Conservation (phyloP, 2,888 invertebrate species). For the Lochmaea capreae region DNA sequence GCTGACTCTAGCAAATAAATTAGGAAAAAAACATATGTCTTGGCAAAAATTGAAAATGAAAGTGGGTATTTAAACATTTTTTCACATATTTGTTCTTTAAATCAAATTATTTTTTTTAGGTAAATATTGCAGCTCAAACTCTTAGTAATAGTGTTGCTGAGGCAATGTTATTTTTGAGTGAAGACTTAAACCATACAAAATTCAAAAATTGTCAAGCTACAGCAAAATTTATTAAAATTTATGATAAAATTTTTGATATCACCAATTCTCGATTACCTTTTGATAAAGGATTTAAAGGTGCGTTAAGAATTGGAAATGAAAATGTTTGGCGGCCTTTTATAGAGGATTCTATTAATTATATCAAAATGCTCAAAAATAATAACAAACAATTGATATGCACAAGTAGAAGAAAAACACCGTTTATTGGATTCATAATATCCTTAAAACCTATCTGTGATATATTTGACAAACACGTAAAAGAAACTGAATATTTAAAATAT, state of each 20-base stretch:
- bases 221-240: constrained; percentile 28
- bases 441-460: constrained; percentile 29
- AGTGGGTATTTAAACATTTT: constrained; percentile 28
- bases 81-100: constrained; percentile 5
- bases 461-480: constrained; percentile 31
- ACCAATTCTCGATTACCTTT: neutral
- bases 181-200: constrained; percentile 27
- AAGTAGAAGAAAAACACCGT: constrained; percentile 31
- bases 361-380: constrained; percentile 20
- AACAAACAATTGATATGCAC: constrained; percentile 11
- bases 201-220: constrained; percentile 38
- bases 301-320: constrained; percentile 28
- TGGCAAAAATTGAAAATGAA: constrained; percentile 43
- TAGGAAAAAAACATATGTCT: constrained; percentile 35
- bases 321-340: constrained; percentile 25
- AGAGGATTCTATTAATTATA: constrained; percentile 22
- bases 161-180: constrained; percentile 32
- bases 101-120: constrained; percentile 29
- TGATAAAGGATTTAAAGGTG: constrained; percentile 32
- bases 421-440: constrained; percentile 34
- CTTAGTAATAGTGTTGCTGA: constrained; percentile 41
- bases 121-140: constrained; percentile 42
- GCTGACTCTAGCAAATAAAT: constrained; percentile 34
- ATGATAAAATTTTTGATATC: neutral
- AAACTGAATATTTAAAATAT: constrained; percentile 24